Percentiles rank a stretch among this genome's conserved stretches.
Conservation (phyloP, 2,113 vertebrate species). For the Campylomormyrus tamandua region DNA sequence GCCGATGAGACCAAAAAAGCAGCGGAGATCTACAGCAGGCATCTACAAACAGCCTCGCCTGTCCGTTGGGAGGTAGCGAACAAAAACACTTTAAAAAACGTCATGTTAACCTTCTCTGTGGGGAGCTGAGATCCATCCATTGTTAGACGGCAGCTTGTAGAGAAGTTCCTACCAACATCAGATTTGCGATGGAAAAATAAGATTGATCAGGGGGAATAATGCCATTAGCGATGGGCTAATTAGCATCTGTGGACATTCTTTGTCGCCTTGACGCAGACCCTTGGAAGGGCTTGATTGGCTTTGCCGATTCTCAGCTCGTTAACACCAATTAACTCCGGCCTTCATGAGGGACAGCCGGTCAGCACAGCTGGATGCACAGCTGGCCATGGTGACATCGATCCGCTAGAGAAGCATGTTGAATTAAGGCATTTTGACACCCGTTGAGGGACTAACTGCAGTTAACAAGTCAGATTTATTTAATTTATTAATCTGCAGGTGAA, state of each 20-base stretch:
- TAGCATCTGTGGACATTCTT: neutral
- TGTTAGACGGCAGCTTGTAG: neutral
- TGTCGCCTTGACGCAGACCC: neutral
- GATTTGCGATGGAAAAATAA: neutral
- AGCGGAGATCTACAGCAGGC: neutral
- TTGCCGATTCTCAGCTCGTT: neutral
- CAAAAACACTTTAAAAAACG: neutral
- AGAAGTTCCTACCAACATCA: neutral
- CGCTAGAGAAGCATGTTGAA: neutral
- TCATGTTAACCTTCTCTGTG: neutral
- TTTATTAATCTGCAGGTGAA: neutral
- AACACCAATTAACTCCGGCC: neutral
- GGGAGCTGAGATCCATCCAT: neutral
- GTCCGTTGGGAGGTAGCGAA: neutral
- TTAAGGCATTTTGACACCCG: neutral
- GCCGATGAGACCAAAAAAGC: neutral
- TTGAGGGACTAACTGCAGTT: neutral
- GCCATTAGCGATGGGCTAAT: neutral
- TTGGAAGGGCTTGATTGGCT: neutral
- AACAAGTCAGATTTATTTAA: neutral
- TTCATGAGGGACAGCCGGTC: neutral
- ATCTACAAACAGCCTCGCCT: neutral
- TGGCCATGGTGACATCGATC: neutral
- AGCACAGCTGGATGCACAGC: neutral
- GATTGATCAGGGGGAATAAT: neutral